A percentile compares a stretch with the other conserved stretches of the same genome.
These are phyloP conservation scores for Theocolax elegans DNA, from an alignment of 1,140 invertebrate species.

Conservation along the genomic window DNA sequence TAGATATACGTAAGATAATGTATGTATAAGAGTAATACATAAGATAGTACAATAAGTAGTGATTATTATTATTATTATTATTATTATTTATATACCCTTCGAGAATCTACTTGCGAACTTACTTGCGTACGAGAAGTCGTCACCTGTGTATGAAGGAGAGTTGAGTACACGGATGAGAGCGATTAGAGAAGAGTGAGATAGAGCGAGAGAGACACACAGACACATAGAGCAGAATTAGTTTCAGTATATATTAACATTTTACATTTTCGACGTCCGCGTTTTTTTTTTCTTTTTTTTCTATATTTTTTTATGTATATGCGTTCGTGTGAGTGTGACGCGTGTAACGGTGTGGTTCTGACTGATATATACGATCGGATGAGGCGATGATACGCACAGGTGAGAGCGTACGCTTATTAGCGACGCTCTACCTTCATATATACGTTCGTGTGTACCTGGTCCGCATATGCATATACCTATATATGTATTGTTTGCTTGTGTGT, in stretches of 20 bases:
- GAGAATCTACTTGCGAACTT: constrained; percentile 54
- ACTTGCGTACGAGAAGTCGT: constrained; percentile 67
- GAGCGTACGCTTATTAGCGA: too few relatives aligned
- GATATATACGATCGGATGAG: too few relatives aligned
- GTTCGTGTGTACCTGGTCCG: too few relatives aligned
- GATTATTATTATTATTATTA: too few relatives aligned
- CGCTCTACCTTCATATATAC: too few relatives aligned
- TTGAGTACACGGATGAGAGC: constrained; percentile 53
- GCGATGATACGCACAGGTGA: too few relatives aligned
- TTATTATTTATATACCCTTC: constrained; percentile 45
- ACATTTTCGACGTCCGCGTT: constrained; percentile 26
- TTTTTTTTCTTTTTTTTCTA: constrained; percentile 5
- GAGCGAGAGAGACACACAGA: constrained; percentile 55
- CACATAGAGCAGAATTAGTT: constrained; percentile 63
- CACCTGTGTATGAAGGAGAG: constrained; percentile 54
- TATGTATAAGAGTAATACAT: constrained; percentile 12
- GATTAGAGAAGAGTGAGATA: constrained; percentile 57
- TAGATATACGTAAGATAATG: constrained; percentile 28
- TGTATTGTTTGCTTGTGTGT: neutral
- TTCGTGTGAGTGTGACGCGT: neutral
- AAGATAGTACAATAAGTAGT: constrained; percentile 30
- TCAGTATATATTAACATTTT: constrained; percentile 43
- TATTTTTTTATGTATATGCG: neutral
- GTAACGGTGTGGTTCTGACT: too few relatives aligned
- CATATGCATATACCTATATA: neutral